These are phyloP conservation scores for Lordiphosa clarofinis DNA, from an alignment of 1,140 invertebrate species.

Conservation along the genomic window DNA sequence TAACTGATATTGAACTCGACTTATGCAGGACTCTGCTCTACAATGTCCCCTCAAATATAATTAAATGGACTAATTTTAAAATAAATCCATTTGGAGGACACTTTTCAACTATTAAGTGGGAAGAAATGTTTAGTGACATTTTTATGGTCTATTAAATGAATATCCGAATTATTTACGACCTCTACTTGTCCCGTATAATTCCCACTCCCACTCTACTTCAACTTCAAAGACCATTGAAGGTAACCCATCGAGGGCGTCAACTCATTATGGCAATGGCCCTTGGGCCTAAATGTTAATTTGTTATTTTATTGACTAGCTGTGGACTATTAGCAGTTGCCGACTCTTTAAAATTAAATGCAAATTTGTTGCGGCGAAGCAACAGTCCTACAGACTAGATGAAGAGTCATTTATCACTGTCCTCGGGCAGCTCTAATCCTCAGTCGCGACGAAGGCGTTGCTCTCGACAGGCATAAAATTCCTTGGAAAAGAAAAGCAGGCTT, in stretches of 20 bases:
- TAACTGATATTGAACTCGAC: too few species aligned
- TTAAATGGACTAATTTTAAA: too few species aligned
- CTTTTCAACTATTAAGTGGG: neutral
- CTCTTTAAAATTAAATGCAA: constrained; percentile 62
- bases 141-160: constrained; percentile 15
- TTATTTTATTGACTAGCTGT: constrained; percentile 28
- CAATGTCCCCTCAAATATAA: too few species aligned
- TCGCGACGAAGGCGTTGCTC: constrained; percentile 15
- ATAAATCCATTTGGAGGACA: too few species aligned
- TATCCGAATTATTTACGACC: constrained; percentile 35
- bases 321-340: constrained; percentile 17
- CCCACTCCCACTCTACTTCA: constrained; percentile 5
- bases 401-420: constrained; percentile 48
- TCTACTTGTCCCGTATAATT: constrained; percentile 12
- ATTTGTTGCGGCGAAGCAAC: constrained; percentile 36
- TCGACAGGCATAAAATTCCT: constrained; percentile 34
- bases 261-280: constrained; percentile 37
- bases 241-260: constrained; percentile 9
- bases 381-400: constrained; percentile 1
- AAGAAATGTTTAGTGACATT: constrained; percentile 37
- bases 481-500: constrained; percentile 1
- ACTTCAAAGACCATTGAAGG: constrained; percentile 35
- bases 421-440: constrained; percentile 15
- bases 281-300: constrained; percentile 50
- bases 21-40: too few species aligned